Evolutionary conservation across 2,797 vertebrate genomes (phyloP), one percentile per base, ranked within the genome.

Genomic region (Phaenicophaeus curvirostris): DNA sequence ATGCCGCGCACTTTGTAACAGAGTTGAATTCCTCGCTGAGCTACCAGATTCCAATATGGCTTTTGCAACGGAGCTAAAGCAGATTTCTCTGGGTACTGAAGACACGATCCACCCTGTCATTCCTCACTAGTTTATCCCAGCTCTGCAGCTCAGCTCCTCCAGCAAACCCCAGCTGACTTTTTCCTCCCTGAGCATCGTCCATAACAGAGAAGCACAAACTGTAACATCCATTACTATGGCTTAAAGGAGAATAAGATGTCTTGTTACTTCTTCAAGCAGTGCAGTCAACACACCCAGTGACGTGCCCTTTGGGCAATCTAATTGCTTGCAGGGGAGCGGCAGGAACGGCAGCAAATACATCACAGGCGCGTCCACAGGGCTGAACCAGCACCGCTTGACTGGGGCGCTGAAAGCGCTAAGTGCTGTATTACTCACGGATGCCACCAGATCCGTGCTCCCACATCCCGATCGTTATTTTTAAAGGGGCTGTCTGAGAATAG

Each of bases 141-240:
- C 35, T 42, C 48, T 27, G 8, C 39, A 33, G 25, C 31, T 46
- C 63, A 6, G 13, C 9, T 58, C 37, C 53, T 30, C 19, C 61
- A 68, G 19, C 59, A 73, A 76, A 20, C 7, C 3, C 2, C 53
- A 37, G 50, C 30, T 4, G 21, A 65, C 13, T 53, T 58, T 24
- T 62, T 50, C 30, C 57, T 15, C 71, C 24, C 46, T n/a, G 46
- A 69, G 23, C 1, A 0, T 7, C 21, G 35, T 3, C 11, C 0
- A 2, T 7, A 27, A 30, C 14, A 42, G 65, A 39, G 62, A 39
- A 27, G 17, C 3, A 0, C 24, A 18, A 85, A 35, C 12, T 3
- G 6, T 9, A 44, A 30, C 50, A 17, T 0, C 0, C 8, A 3
- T n/a, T 37, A 16, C 8, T 8, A 1, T 2, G 50, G 39, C 23